Evolutionary conservation across 2,113 vertebrate genomes (phyloP).

Genomic region (Barnardius zonarius): DNA sequence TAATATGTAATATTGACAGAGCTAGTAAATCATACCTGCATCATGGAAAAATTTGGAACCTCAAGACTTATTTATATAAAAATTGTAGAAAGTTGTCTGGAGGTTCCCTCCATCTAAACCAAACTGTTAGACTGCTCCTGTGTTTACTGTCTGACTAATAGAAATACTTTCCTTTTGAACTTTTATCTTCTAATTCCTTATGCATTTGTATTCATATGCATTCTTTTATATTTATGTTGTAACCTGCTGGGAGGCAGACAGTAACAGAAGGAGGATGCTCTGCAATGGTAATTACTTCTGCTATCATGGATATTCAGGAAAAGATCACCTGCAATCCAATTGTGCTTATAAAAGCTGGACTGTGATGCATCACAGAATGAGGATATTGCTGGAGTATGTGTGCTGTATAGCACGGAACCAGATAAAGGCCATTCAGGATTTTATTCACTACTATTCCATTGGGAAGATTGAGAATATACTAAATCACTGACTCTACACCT

Average conservation of each 20-base stretch:
- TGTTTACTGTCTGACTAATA: background rate
- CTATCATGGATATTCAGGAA: constrained; percentile 13
- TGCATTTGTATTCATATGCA: background rate
- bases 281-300: constrained; percentile 25
- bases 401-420: background rate
- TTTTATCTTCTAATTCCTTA: background rate
- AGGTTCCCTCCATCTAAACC: background rate
- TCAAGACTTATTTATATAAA: background rate
- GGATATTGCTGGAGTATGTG: background rate
- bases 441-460: background rate
- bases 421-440: background rate
- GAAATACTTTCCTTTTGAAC: background rate
- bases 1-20: background rate
- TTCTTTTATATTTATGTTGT: background rate
- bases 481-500: background rate
- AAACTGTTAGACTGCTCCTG: background rate
- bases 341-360: background rate
- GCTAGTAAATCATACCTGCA: background rate
- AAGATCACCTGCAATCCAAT: background rate
- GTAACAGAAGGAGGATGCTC: background rate
- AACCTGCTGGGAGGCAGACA: background rate
- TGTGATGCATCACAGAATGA: background rate
- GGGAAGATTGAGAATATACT: background rate
- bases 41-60: background rate
- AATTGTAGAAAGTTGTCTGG: background rate